Evolutionary conservation across 2,797 vertebrate species (phyloP), one percentile per base, ranked within the genome.

Genomic region (Sebastes taczanowskii): DNA sequence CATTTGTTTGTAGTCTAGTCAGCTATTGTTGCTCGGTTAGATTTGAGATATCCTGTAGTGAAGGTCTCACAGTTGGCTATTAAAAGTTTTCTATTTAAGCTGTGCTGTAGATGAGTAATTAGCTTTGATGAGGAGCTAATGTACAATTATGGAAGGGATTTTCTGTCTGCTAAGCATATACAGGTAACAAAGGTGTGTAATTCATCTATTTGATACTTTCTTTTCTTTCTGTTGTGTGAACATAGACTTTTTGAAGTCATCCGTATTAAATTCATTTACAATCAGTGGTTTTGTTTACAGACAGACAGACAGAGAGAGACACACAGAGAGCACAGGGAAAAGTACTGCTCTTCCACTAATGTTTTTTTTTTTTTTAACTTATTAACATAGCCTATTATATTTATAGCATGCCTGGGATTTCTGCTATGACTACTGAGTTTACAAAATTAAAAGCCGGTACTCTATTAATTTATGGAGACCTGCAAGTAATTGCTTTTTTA

Each of bases 101-200:
- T 81, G 46, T 63, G 46, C 14, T 20, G 22, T 29, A 35, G 20
- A 53, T 35, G 34, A 53, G 46, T 53, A 38, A 62, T 69, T 42
- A 62, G 7, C 46, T 42, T 64, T 64, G 22, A 63, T 27, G n/a
- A 46, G 1, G 14, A 34, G 9, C 11, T 52, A 11, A 25, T 60
- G 10, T 25, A 49, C 4, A 52, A 20, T 16, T 23, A 65, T 9
- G 14, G 22, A 42, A 46, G 9, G 32, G 3, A 22, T 23, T 23
- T 49, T 52, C 35, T 67, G 42, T 69, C 1, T 27, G 56, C 59
- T 4, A 23, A 18, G 4, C 22, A 56, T 42, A 23, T 25, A 20
- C 27, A 52, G 46, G 29, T 60, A 52, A 67, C 1, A 34, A 32
- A 5, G 34, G 25, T 4, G 4, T 46, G 18, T 3, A 49, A 13